Percentiles rank a stretch among this genome's conserved stretches.
Evolutionary conservation across 37 sponge, comb jelly and placozoan species (phyloP).

Genomic region (Oopsacas minuta): DNA sequence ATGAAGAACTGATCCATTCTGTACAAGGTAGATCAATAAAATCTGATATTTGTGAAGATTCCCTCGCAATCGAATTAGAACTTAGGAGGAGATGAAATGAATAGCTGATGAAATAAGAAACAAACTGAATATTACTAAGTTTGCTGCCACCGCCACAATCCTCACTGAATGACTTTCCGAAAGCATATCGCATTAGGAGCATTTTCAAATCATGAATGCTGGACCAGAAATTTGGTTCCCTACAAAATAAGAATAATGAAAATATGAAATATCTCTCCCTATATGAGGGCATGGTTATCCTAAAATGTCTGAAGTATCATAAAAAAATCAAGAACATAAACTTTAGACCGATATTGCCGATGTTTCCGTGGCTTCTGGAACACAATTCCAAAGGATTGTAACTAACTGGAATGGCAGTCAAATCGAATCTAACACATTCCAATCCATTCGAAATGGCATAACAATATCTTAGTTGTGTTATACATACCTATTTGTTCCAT

Average conservation of each 20-base stretch:
- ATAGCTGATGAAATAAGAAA: background rate
- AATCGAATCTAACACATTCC: too few relatives aligned
- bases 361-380: too few relatives aligned
- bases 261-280: too few relatives aligned
- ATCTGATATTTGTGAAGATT: background rate
- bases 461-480: too few relatives aligned
- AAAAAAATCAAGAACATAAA: too few relatives aligned
- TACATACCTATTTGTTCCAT: too few relatives aligned
- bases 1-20: background rate
- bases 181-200: constrained; percentile 59
- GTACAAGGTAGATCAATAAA: background rate
- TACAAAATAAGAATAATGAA: background rate
- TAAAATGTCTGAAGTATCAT: too few relatives aligned
- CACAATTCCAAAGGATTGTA: too few relatives aligned
- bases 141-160: constrained; percentile 88
- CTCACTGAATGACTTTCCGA: constrained; percentile 76
- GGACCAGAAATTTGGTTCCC: constrained; percentile 4
- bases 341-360: too few relatives aligned
- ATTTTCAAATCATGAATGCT: constrained; percentile 55
- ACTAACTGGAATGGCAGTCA: too few relatives aligned
- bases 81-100: background rate
- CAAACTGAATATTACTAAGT: constrained; percentile 56
- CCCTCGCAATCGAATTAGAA: background rate
- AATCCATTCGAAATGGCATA: too few relatives aligned
- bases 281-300: too few relatives aligned